Base-by-base conservation (phyloP, 1,140 invertebrate species). In the Drosophila navojoa region DNA sequence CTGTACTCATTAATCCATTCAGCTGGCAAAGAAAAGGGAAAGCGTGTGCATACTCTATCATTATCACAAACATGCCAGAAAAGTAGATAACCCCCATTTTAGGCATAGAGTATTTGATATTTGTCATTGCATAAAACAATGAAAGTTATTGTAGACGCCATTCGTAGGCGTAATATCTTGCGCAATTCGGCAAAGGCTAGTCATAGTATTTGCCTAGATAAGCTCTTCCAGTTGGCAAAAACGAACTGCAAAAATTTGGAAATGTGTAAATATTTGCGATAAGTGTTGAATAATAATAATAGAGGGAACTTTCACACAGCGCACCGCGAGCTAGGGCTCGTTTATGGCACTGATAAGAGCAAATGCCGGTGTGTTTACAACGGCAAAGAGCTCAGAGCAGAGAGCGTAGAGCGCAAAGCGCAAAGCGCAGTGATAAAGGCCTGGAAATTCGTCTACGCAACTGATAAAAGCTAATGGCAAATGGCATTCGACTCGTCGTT, bases 321-420 rank as follows among this genome's bases (percentile, higher is more conserved):
- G 19, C 19, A 19, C 11, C 27, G 15, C 44, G 19, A 40, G 22
- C 5, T 35, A 22, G 27, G 52, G 44, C 42, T 50, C 58, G 35
- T 60, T 62, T 57, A 70, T 52, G 64, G 54, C 0, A 42, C 11
- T 68, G 90, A 90, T 91, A 82, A 89, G 84, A 42, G 16, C 25
- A 77, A 86, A 79, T 77, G 84, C 82, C 82, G 82, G 79, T 71
- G 79, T 82, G 69, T 79, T 82, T 79, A 79, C 78, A 44, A 13
- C 55, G 81, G 67, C 70, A 81, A 70, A 54, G 29, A 27, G 27
- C 27, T 5, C 27, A 27, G 27, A 27, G 27, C 27, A 27, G 0
- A 27, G 10, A 38, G 35, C 0, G 4, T 4, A 27, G 10, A 38
- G 35, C 0, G 29, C 2, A 32, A 7, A 7, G 7, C 32, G 47